These are phyloP conservation scores for Tenthredo mesomela DNA, from an alignment of 2,888 invertebrate species.

Conservation along the genomic window DNA sequence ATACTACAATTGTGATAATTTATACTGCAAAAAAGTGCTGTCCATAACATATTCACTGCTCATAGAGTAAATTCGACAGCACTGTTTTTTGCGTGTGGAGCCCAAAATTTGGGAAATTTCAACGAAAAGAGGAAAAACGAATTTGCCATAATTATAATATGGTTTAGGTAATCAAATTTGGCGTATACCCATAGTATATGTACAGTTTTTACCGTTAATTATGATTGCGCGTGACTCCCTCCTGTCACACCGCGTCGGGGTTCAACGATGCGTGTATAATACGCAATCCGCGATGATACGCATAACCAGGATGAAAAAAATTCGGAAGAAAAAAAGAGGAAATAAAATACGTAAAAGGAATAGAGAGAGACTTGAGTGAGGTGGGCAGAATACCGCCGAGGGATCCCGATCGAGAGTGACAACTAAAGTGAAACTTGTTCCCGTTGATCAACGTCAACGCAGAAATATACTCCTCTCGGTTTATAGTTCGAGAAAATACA, in stretches of 20 bases:
- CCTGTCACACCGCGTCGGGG: neutral
- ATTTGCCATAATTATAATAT: neutral
- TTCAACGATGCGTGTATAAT: neutral
- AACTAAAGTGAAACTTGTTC: constrained; percentile 7
- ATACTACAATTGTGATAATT: too few species aligned
- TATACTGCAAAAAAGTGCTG: too few species aligned
- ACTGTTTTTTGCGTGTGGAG: too few species aligned
- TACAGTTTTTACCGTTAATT: neutral
- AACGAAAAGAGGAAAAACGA: neutral
- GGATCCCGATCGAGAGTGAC: neutral
- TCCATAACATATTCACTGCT: too few species aligned
- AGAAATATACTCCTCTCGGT: neutral
- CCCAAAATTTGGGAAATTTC: too few species aligned
- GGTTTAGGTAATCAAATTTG: neutral
- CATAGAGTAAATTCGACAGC: too few species aligned
- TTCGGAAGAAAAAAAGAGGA: neutral
- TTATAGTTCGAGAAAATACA: neutral
- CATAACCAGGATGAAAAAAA: neutral
- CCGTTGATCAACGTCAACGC: neutral
- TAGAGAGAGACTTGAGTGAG: neutral
- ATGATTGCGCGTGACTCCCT: neutral
- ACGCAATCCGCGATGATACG: neutral
- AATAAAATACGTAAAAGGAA: neutral
- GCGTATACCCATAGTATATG: neutral
- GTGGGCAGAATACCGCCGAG: neutral